Percentiles rank a stretch among this genome's conserved stretches.
phyloP scores from a whole-genome alignment of 2,113 vertebrate species.

The Paedocypris sp. region DNA sequence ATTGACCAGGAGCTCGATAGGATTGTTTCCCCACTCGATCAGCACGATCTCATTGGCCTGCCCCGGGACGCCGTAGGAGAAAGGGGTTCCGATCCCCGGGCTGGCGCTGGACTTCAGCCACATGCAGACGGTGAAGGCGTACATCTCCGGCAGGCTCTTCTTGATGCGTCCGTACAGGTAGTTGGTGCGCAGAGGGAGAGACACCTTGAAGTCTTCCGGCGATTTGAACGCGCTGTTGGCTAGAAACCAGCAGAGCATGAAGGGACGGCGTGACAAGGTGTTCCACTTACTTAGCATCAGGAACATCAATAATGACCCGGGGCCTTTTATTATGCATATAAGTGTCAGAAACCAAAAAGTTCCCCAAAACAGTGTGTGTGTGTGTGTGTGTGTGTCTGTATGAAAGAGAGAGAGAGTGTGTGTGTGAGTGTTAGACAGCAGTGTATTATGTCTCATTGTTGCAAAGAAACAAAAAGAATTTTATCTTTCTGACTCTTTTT shows the following conservation, averaged over 20 bases:
- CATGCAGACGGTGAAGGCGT: conserved; percentile 92
- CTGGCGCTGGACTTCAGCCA: conserved; percentile 90
- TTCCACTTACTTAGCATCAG: no score
- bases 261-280: neutral
- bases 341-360: no score
- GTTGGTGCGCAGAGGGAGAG: conserved; percentile 88
- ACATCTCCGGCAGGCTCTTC: conserved; percentile 92
- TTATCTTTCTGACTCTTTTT: no score
- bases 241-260: conserved; percentile 44
- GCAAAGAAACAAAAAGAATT: no score
- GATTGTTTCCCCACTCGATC: conserved; percentile 97
- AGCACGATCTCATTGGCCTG: conserved; percentile 97
- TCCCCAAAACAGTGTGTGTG: no score
- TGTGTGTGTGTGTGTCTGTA: no score
- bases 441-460: no score
- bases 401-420: no score
- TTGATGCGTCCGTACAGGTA: conserved; percentile 92
- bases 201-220: conserved; percentile 90
- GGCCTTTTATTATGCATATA: no score
- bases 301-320: no score
- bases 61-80: conserved; percentile 88
- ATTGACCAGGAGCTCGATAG: conserved; percentile 91
- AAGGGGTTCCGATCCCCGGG: conserved; percentile 88
- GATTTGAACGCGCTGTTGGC: conserved; percentile 90
- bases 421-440: no score